phyloP scores from a whole-genome alignment of 2,888 invertebrate genomes.

The Eupithecia pulchellata region DNA sequence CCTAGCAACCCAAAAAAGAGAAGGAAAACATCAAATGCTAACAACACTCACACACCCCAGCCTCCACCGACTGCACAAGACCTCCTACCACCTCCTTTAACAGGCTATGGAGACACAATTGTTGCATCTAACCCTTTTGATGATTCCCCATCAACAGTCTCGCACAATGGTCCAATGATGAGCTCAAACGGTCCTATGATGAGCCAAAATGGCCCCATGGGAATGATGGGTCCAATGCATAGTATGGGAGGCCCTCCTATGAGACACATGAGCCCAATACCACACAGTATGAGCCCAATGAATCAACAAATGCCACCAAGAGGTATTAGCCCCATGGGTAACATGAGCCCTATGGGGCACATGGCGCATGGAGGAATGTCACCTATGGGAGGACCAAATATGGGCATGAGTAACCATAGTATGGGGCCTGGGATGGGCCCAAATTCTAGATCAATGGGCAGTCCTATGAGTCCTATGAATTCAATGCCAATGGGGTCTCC shows the following conservation, averaged over 20 bases:
- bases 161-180: constrained; percentile 86
- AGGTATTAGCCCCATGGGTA: constrained; percentile 88
- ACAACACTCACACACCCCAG: constrained; percentile 87
- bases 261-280: constrained; percentile 87
- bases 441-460: constrained; percentile 87
- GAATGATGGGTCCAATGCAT: constrained; percentile 87
- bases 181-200: constrained; percentile 88
- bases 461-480: constrained; percentile 91
- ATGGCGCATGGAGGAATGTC: constrained; percentile 86
- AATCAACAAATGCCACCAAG: constrained; percentile 87
- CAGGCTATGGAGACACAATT: constrained; percentile 96
- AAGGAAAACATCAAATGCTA: constrained; percentile 91
- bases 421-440: constrained; percentile 87
- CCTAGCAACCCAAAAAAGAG: constrained; percentile 95
- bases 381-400: constrained; percentile 89
- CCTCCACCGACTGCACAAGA: constrained; percentile 91
- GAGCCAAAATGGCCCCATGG: constrained; percentile 89
- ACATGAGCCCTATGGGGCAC: constrained; percentile 89
- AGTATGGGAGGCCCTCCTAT: constrained; percentile 87
- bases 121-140: constrained; percentile 98
- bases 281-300: constrained; percentile 87
- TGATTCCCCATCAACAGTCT: constrained; percentile 90
- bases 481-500: constrained; percentile 89
- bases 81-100: constrained; percentile 93
- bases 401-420: constrained; percentile 87